phyloP scores from a whole-genome alignment of 2,888 invertebrate species.

The Acrobasis repandana region DNA sequence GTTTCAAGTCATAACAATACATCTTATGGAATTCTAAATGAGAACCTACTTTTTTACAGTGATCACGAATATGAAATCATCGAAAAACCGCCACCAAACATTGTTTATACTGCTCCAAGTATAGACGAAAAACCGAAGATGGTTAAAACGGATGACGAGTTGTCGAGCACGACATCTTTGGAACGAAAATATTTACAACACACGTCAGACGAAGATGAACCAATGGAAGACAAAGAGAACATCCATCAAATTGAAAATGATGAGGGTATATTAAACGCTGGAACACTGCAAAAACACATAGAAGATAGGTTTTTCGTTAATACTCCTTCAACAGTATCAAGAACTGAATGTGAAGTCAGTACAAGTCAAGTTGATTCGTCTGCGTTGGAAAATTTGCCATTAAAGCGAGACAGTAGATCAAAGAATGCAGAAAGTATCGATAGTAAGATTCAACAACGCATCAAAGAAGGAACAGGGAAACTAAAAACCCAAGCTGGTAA shows the following conservation, averaged over 20 bases:
- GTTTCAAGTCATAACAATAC: neutral
- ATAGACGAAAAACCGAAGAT: conserved; percentile 62
- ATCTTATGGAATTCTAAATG: conserved; percentile 19
- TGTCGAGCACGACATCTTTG: conserved; percentile 76
- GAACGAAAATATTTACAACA: conserved; percentile 76
- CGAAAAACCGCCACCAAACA: conserved; percentile 85
- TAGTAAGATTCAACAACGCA: conserved; percentile 84
- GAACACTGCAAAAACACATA: conserved; percentile 84
- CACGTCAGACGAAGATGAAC: conserved; percentile 77
- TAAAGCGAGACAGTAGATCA: conserved; percentile 81
- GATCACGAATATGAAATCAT: conserved; percentile 97
- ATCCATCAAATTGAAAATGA: conserved; percentile 44
- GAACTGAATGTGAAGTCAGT: conserved; percentile 85
- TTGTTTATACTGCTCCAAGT: conserved; percentile 62
- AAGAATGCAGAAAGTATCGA: conserved; percentile 78
- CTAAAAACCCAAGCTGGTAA: conserved; percentile 88
- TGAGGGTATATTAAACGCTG: conserved; percentile 65
- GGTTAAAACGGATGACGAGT: conserved; percentile 74
- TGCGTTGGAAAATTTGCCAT: conserved; percentile 84
- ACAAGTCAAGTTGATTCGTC: conserved; percentile 87
- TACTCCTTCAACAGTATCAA: conserved; percentile 83
- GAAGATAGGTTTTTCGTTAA: conserved; percentile 85
- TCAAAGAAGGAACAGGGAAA: conserved; percentile 87
- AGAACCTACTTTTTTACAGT: conserved; percentile 82
- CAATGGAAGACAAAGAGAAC: conserved; percentile 60